Evolutionary conservation across 2,113 vertebrate genomes (phyloP).

Genomic region (Guaruba guarouba): DNA sequence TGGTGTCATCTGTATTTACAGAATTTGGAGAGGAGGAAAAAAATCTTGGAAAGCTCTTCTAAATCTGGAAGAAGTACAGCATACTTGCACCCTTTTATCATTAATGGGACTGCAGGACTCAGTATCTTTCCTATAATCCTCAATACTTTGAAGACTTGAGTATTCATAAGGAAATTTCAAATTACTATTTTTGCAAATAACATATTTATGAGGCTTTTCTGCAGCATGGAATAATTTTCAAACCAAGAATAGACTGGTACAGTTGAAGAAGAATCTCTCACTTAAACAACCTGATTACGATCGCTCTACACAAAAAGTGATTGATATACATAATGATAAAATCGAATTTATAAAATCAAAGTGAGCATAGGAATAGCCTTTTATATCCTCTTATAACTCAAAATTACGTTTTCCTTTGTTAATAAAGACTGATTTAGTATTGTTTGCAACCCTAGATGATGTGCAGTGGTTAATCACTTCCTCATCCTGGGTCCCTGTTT

Average conservation of each 20-base stretch:
- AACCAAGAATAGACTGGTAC: neutral
- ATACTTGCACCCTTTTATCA: neutral
- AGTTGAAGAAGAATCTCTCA: neutral
- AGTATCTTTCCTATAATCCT: neutral
- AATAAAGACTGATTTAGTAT: neutral
- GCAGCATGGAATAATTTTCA: neutral
- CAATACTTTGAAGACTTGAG: neutral
- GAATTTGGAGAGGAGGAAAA: neutral
- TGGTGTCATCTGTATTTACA: neutral
- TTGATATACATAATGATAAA: neutral
- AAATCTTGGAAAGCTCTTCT: neutral
- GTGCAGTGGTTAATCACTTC: neutral
- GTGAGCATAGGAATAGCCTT: neutral
- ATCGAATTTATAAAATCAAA: neutral
- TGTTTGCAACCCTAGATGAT: neutral
- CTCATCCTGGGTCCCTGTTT: neutral
- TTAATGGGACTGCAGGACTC: neutral
- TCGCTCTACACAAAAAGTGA: neutral
- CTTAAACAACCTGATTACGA: neutral
- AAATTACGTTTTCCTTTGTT: neutral
- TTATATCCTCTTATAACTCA: neutral
- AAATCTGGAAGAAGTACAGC: neutral
- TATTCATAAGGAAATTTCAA: neutral
- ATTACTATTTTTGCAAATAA: neutral
- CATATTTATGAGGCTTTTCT: neutral